A percentile compares a stretch with the other conserved stretches of the same genome.
These are phyloP conservation scores for Sclerurus mexicanus DNA, from an alignment of 2,113 vertebrate species.

Conservation along the genomic window DNA sequence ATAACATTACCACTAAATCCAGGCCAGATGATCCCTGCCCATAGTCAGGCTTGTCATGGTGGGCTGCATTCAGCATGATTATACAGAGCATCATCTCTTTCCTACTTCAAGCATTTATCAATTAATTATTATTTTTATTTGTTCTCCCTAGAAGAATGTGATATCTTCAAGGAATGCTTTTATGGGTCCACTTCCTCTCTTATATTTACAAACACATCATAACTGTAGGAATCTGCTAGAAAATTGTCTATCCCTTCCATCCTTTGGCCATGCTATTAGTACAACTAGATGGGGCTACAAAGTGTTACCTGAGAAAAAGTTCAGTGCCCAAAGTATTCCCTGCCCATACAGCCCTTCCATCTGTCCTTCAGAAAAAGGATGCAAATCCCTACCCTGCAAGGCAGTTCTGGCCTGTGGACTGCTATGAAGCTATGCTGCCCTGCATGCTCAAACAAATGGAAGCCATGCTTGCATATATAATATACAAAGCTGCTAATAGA, in stretches of 20 bases:
- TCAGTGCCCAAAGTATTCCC: neutral
- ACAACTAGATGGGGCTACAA: neutral
- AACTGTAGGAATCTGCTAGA: neutral
- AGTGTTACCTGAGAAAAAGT: neutral
- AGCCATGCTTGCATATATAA: neutral
- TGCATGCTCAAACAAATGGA: neutral
- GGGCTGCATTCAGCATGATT: neutral
- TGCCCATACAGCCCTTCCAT: neutral
- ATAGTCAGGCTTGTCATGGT: neutral
- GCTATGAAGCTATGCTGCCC: neutral
- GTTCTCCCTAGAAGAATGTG: neutral
- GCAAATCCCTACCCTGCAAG: neutral
- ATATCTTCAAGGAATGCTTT: neutral
- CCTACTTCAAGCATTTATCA: neutral
- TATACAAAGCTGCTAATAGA: neutral
- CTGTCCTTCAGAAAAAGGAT: neutral
- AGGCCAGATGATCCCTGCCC: neutral
- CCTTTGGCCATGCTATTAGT: neutral
- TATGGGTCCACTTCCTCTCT: neutral
- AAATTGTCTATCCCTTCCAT: neutral
- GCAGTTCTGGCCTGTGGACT: neutral
- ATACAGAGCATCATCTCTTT: neutral
- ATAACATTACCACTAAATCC: neutral
- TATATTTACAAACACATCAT: neutral
- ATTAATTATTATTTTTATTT: neutral